Base-by-base conservation (phyloP, 1,140 invertebrate species). In the Lepidurus apus region DNA sequence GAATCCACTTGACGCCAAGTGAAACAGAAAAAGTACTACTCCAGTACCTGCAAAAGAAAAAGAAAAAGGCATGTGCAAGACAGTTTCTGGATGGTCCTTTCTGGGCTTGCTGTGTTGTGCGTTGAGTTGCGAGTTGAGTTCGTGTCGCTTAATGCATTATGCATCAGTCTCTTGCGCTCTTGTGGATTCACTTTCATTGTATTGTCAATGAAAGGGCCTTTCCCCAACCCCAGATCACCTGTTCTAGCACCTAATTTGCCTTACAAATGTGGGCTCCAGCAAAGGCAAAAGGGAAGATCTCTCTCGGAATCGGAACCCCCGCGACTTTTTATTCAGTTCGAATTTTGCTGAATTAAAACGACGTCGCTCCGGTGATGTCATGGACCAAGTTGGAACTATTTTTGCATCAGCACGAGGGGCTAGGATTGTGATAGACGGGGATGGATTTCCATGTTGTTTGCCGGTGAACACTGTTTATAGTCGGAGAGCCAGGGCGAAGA, bases 91-190 rank as follows among this genome's bases (percentile, higher is more conserved):
- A 65, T 65, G 53, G 53, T 13, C 21, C 53, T 13, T 65, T 65
- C 21, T 65, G 34, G 34, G 34, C 53, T 65, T 65, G 53, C 53
- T 65, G 34, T 65, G 53, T 21, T n/a, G 17, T 65, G 53, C 21
- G 53, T 65, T 1, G 53, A 65, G 21, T 65, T 13, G 17, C 13
- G 53, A 47, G 45, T 47, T 10, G 45, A 65, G 53, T 65, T 65
- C 17, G 53, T 65, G 53, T 65, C 53, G 53, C 53, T 65, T 65
- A 65, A 65, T 65, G 53, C 53, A 65, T 65, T 65, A 65, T 65
- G 53, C 53, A 65, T 65, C 53, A 65, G 53, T 21, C 53, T 65
- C 53, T 65, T 21, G 21, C 34, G 53, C 53, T 65, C 53, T 65
- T 65, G 53, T 21, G 53, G 53, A 65, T 65, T 65, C 53, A n/a